Base-by-base conservation (phyloP, 2,888 invertebrate species). In the Hirtodrosophila duncani region DNA sequence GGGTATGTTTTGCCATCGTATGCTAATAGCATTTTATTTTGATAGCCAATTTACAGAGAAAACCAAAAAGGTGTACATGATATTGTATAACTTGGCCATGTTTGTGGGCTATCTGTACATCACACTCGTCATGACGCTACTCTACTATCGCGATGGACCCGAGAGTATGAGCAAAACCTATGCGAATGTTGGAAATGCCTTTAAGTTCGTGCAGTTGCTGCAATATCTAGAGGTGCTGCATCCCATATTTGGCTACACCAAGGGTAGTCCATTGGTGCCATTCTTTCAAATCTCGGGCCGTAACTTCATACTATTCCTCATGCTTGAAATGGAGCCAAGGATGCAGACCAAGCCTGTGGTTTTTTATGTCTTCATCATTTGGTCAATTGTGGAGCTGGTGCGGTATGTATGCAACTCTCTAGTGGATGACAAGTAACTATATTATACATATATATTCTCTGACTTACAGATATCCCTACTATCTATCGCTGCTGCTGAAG, bases 211-310 rank as follows among this genome's bases (percentile, higher is more conserved):
- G 21, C 96, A 97, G 74, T 83, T 94, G 1, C 87, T 95, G 72
- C 95, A 96, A 85, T 91, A 93, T 72, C 84, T 98, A 57, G 98
- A 98, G 88, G 91, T 97, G 0, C 88, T 97, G 88, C 96, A 98
- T 88, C 94, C 97, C 0, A 75, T 97, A 33, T 92, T 97, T 83
- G 95, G 96, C 1, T 94, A 96, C 81, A 95, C 96, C 1, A 93
- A 91, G 88, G 94, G 95, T 13, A 90, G 92, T 9, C 87, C 90
- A 0, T 38, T 94, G 0, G 88, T 93, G 11, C 91, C 96, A 1
- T 89, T 94, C 37, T 62, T 95, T 41, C 97, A 98, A 90, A 91
- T 94, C 17, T 88, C 89, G 17, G 97, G 96, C 0, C 89, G 97
- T 29, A 90, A 91, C 44, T 89, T 96, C 61, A 89, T 96, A 2